Evolutionary conservation across 2,113 vertebrate genomes (phyloP), one percentile per base, ranked within the genome.

Genomic region (Meles meles): DNA sequence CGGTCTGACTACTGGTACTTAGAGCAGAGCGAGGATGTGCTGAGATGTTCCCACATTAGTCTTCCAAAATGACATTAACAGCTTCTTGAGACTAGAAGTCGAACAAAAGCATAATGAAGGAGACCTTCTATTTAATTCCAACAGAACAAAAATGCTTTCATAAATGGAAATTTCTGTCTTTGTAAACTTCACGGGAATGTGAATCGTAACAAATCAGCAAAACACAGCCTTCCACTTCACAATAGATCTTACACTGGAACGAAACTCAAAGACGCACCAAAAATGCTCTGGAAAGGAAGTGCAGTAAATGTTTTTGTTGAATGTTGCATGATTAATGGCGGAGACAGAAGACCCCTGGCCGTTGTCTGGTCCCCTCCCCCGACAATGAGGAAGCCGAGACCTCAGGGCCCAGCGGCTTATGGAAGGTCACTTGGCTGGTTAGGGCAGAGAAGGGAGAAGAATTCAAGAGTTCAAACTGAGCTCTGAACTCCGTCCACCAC

Each of bases 401-500:
- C 91, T 79, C n/a, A 47, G 80, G n/a, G 65, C 29, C 20, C 3
- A 67, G 18, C 4, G 4, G 65, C 76, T 84, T 21, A 67, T 15
- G 15, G 55, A 55, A 94, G 88, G 44, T 95, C 83, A 42, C 52
- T 13, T 7, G n/a, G 76, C 39, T 37, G 47, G 80, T 39, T 7
- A 71, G 21, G 23, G 59, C 88, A 84, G 71, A 67, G 37, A 55
- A 13, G n/a, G 82, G 67, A 31, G 49, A 27, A 77, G 80, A 72
- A 77, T 12, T 72, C 39, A 55, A 18, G 67, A 79, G 85, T 59
- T 39, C 39, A 67, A 72, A 34, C 85, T 80, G 71, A 85, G 88
- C 65, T 42, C 92, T 29, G 67, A 91, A 92, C 9, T 67, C 86
- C 55, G 85, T 61, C 94, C 77, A 61, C 72, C 27, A n/a, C 4